These are phyloP conservation scores for Pluvialis apricaria DNA, from an alignment of 2,113 vertebrate genomes.

Conservation along the genomic window DNA sequence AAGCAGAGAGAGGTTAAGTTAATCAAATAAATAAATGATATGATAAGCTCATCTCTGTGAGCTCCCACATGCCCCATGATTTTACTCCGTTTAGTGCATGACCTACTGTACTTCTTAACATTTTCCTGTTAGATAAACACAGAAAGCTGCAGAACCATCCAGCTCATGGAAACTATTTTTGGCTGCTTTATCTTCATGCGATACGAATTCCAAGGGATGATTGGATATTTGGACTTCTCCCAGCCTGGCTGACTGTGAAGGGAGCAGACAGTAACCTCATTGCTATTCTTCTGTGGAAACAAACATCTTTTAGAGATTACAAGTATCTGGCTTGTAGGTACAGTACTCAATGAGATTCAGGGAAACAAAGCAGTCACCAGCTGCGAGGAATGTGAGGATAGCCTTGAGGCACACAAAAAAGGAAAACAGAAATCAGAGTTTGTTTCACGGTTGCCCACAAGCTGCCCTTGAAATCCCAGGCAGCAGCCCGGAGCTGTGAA, in stretches of 20 bases:
- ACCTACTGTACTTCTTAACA: slow-evolving; percentile 10
- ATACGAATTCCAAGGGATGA: slow-evolving; percentile 31
- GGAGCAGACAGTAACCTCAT: slow-evolving; percentile 42
- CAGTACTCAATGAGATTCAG: not conserved
- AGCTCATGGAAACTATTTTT: slow-evolving; percentile 48
- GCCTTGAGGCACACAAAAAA: not conserved
- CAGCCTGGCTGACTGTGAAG: slow-evolving; percentile 8
- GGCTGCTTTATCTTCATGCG: slow-evolving; percentile 37
- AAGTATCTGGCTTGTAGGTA: slow-evolving; percentile 43
- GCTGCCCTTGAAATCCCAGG: not conserved
- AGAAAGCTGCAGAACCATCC: slow-evolving; percentile 16
- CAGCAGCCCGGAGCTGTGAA: not conserved
- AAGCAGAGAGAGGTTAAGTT: not conserved
- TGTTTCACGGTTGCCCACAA: not conserved
- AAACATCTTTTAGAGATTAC: slow-evolving; percentile 33
- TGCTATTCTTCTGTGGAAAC: slow-evolving; percentile 39
- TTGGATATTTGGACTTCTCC: slow-evolving; percentile 33
- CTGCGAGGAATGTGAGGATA: not conserved
- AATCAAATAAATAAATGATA: not conserved
- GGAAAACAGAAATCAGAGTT: not conserved
- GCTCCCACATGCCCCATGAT: not conserved
- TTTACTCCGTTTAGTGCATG: not conserved
- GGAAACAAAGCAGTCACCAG: not conserved
- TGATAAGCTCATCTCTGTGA: not conserved
- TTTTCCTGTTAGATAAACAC: slow-evolving; percentile 41